Conservation (phyloP, 2,888 invertebrate species). For the Ornithoptera alexandrae region DNA sequence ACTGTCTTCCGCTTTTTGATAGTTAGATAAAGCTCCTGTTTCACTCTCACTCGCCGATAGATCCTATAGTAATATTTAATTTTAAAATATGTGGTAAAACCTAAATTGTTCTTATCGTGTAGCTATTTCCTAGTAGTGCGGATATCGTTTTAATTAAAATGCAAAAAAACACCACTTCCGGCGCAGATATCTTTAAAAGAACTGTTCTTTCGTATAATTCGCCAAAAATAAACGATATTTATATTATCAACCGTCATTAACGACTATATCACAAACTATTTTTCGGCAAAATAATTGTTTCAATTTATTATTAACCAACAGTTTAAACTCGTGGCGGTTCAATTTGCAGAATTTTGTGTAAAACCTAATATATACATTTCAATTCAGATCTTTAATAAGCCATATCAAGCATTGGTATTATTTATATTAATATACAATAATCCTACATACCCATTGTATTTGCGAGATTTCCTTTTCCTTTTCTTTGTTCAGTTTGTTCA, state of each 20-base stretch:
- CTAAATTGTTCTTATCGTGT: conserved; percentile 46
- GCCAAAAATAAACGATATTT: neutral
- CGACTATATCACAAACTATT: conserved; percentile 1
- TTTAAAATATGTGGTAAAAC: neutral
- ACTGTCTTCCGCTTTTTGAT: too few species aligned
- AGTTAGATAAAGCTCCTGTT: too few species aligned
- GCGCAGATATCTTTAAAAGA: conserved; percentile 47
- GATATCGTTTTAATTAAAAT: conserved; percentile 23
- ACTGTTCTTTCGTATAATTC: neutral
- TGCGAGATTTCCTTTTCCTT: too few species aligned
- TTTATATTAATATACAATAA: too few species aligned
- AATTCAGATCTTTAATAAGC: neutral
- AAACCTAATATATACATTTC: neutral
- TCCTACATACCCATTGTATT: too few species aligned
- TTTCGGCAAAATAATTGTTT: conserved; percentile 16
- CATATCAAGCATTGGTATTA: too few species aligned
- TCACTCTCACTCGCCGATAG: too few species aligned
- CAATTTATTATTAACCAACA: neutral
- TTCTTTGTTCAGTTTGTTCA: too few species aligned
- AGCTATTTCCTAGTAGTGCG: conserved; percentile 37
- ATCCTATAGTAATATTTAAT: neutral
- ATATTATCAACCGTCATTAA: conserved; percentile 23
- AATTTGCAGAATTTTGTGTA: neutral
- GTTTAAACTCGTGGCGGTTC: neutral
- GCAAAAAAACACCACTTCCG: conserved; percentile 38